Evolutionary conservation across 1,140 invertebrate genomes (phyloP).

Genomic region (Zaprionus nigranus): DNA sequence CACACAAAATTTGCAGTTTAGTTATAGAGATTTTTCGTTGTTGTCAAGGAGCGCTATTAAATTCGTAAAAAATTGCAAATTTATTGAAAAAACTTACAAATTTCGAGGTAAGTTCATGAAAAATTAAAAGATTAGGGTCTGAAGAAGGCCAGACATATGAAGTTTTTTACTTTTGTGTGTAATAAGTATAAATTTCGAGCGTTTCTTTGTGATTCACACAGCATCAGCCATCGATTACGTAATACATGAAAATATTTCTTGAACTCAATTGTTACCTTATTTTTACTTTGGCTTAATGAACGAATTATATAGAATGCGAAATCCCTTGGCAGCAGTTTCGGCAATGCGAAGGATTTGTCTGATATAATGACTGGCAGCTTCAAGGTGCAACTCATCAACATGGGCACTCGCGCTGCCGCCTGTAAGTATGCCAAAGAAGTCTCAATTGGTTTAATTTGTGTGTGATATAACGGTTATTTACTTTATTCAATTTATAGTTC

Average conservation of each 20-base stretch:
- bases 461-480: neutral
- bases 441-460: conserved; percentile 30
- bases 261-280: neutral
- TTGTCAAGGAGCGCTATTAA: conserved; percentile 65
- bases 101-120: conserved; percentile 75
- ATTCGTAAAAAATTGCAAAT: conserved; percentile 84
- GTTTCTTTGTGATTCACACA: conserved; percentile 8
- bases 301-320: conserved; percentile 75
- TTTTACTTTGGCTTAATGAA: neutral
- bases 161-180: conserved; percentile 19
- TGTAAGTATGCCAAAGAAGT: conserved; percentile 86
- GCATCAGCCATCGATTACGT: conserved; percentile 54
- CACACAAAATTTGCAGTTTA: conserved; percentile 73
- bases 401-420: conserved; percentile 90
- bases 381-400: conserved; percentile 89
- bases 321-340: conserved; percentile 83
- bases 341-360: conserved; percentile 84
- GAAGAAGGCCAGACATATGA: conserved; percentile 18
- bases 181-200: conserved; percentile 1
- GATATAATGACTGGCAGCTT: conserved; percentile 85
- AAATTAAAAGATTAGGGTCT: neutral
- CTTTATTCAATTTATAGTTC: conserved; percentile 89
- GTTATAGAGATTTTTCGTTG: conserved; percentile 81
- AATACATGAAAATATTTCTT: conserved; percentile 29
- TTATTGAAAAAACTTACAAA: conserved; percentile 84